Evolutionary conservation across 2,888 invertebrate genomes (phyloP), one percentile per base, ranked within the genome.

Genomic region (Drosophila nr. perissopoda): DNA sequence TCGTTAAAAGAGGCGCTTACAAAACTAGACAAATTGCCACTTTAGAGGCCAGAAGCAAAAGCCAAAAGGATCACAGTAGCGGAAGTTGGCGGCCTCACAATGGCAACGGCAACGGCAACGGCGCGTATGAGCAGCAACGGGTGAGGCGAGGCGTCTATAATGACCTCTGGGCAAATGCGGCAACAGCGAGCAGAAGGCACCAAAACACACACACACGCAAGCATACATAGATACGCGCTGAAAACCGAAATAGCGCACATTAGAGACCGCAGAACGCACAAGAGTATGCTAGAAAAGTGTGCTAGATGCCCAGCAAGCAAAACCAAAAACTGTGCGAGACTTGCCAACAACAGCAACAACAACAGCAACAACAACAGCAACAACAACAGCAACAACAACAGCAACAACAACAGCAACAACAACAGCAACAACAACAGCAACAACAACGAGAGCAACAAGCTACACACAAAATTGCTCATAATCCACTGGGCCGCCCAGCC

Each of bases 11-110:
- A 89, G 88, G 83, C 88, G 88, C 88, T 88, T 88, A 88, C 90
- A 89, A 76, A 90, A 90, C 87, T 85, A 87, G 90, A 90, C 90
- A 90, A 90, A 89, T 90, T 90, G 88, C 90, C 89, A 89, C 90
- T 90, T 90, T 89, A 81, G 89, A 81, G 85, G 81, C 82, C 69
- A 75, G 56, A 21, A 71, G 72, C 80, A 79, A 70, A 77, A 68
- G 83, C 74, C 83, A 56, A 69, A 61, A 62, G 56, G 70, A 70
- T 67, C 53, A n/a, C 68, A 48, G 51, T 52, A 61, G 51, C 81
- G 82, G 75, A 82, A 79, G 83, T 81, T 74, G 76, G 65, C 79
- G 70, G 80, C 82, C 65, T 53, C 66, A 58, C 65, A 57, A 25
- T 5, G 40, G 56, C 56, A 56, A n/a, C n/a, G 6, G 34, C 58